Evolutionary conservation across 2,888 invertebrate genomes (phyloP).

Genomic region (Drosophila anomelani): DNA sequence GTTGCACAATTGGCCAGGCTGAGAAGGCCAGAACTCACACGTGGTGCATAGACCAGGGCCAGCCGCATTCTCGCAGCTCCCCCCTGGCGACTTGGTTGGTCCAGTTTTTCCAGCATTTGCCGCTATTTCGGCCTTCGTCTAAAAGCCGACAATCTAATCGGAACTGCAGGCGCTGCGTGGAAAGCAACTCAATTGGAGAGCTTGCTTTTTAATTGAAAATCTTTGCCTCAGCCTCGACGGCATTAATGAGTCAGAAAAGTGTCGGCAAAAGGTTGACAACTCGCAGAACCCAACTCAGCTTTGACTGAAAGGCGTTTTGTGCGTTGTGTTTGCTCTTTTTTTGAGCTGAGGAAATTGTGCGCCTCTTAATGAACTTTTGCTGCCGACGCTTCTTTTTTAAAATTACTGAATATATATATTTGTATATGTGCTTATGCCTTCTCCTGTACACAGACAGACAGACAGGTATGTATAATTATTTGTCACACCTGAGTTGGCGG

Average conservation of each 20-base stretch:
- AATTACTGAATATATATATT: constrained; percentile 25
- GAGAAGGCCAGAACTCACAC: constrained; percentile 16
- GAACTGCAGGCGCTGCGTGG: constrained; percentile 14
- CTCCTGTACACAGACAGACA: constrained; percentile 49
- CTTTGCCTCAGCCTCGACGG: constrained; percentile 11
- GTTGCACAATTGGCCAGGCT: constrained; percentile 61
- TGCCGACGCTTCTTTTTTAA: constrained; percentile 53
- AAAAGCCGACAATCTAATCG: constrained; percentile 22
- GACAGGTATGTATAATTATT: constrained; percentile 78
- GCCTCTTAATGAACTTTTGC: constrained; percentile 79
- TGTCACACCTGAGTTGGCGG: constrained; percentile 84
- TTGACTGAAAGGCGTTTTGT: constrained; percentile 37
- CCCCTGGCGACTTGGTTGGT: constrained; percentile 21
- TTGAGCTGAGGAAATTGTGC: constrained; percentile 48
- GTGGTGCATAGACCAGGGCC: constrained; percentile 24
- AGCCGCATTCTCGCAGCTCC: constrained; percentile 21
- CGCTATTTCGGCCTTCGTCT: constrained; percentile 29
- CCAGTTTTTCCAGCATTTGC: constrained; percentile 34
- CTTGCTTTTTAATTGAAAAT: constrained; percentile 41
- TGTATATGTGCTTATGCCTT: constrained; percentile 21
- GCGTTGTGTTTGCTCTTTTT: constrained; percentile 41
- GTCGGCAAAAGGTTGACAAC: constrained; percentile 54
- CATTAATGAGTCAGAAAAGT: constrained; percentile 74
- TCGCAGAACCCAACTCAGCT: constrained; percentile 28
- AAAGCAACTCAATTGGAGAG: constrained; percentile 17